Conservation (phyloP, 2,797 vertebrate genomes). For the Linurgus olivaceus region DNA sequence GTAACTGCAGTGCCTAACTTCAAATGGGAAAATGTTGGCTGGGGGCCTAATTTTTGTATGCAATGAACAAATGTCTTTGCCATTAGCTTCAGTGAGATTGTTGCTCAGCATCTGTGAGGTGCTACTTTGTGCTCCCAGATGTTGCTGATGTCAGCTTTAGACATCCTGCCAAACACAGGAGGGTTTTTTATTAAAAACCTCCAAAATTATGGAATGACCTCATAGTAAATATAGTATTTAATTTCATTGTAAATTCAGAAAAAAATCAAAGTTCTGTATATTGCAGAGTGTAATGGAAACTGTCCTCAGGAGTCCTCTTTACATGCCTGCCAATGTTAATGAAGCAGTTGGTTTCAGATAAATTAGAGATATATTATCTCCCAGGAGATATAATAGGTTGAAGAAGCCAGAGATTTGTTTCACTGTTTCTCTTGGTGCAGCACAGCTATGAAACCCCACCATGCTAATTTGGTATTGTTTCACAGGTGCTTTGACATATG, state of each 20-base stretch:
- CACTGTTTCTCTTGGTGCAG: not conserved
- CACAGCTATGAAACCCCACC: not conserved
- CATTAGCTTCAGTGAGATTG: not conserved
- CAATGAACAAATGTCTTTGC: not conserved
- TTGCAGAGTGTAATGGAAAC: not conserved
- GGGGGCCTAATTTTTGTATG: not conserved
- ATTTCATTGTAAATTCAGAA: not conserved
- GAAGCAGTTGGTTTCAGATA: slow-evolving; percentile 12
- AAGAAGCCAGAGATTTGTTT: not conserved
- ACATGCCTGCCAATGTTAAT: not conserved
- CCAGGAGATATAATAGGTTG: not conserved
- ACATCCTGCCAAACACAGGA: not conserved
- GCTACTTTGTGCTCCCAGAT: not conserved
- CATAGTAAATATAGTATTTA: not conserved
- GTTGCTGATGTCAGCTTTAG: slow-evolving; percentile 22
- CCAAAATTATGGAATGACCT: not conserved
- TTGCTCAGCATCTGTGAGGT: slow-evolving; percentile 23
- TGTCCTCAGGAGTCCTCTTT: not conserved
- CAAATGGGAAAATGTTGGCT: slow-evolving; percentile 7
- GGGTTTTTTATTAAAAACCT: not conserved
- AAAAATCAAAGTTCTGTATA: not conserved
- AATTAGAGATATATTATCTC: not conserved
- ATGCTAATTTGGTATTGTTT: not conserved
- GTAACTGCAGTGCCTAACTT: not conserved
- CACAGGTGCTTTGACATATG: not conserved